A percentile compares a stretch with the other conserved stretches of the same genome.
Conservation (phyloP, 2,113 vertebrate species). For the Cryptomyrus ogoouensis region DNA sequence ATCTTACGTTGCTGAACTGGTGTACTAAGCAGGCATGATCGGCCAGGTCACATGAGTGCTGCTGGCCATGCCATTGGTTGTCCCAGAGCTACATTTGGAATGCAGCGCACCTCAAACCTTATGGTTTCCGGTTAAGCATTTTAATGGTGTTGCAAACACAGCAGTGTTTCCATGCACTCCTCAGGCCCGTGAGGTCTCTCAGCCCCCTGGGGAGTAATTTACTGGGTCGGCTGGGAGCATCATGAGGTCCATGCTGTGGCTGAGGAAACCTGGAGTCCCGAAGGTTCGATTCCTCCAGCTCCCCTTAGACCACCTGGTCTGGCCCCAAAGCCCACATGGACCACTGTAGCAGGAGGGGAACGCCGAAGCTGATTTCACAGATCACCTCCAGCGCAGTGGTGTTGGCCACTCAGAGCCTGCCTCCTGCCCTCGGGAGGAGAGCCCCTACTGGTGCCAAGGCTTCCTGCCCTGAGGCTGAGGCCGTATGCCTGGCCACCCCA, state of each 20-base stretch:
- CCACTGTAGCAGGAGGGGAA: neutral
- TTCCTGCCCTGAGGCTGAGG: neutral
- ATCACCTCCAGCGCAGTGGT: neutral
- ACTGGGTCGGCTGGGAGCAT: neutral
- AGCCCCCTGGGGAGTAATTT: neutral
- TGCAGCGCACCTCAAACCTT: neutral
- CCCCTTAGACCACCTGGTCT: neutral
- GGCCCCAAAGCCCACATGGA: neutral
- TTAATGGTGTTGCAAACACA: neutral
- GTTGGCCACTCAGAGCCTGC: neutral
- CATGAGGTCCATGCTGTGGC: neutral
- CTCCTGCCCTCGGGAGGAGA: neutral
- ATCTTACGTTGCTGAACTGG: neutral
- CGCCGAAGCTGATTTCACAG: neutral
- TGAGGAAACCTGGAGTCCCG: neutral
- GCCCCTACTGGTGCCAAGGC: neutral
- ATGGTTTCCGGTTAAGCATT: neutral
- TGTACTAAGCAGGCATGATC: neutral
- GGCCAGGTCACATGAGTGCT: neutral
- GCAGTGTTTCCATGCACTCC: no score
- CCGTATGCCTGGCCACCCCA: neutral
- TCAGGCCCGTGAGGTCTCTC: neutral
- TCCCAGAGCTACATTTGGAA: neutral
- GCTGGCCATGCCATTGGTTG: neutral
- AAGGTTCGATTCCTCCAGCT: neutral